These are phyloP conservation scores for Eupithecia tripunctaria DNA, from an alignment of 2,888 invertebrate genomes.

Conservation along the genomic window DNA sequence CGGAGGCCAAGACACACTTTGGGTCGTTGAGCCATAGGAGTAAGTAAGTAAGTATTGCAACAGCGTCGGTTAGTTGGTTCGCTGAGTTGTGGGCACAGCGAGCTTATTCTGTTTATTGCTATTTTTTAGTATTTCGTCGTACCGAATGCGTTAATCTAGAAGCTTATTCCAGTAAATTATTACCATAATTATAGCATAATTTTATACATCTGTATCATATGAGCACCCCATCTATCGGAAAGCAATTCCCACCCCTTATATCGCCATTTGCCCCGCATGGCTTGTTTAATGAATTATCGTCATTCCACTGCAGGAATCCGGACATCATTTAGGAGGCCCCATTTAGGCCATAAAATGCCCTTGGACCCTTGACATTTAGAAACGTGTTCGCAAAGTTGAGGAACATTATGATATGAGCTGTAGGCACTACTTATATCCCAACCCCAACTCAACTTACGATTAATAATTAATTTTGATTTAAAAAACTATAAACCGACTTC, in stretches of 20 bases:
- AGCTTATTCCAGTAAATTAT: background rate
- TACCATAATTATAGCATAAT: background rate
- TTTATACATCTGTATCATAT: background rate
- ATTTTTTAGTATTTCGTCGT: no score
- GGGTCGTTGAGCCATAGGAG: no score
- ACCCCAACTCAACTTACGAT: no score
- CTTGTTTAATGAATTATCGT: slow-evolving; percentile 46
- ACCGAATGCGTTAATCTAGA: background rate
- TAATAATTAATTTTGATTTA: no score
- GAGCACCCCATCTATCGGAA: slow-evolving; percentile 38
- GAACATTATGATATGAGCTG: background rate
- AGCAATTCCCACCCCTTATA: slow-evolving; percentile 53
- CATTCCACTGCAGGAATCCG: slow-evolving; percentile 40
- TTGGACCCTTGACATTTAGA: slow-evolving; percentile 44
- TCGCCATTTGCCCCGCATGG: slow-evolving; percentile 50
- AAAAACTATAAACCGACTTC: no score
- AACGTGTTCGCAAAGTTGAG: slow-evolving; percentile 9
- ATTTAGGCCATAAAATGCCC: slow-evolving; percentile 41
- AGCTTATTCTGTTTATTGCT: no score
- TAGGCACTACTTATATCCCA: background rate
- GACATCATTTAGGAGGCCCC: slow-evolving; percentile 36
- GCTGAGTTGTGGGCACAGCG: no score
- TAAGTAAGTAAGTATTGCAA: slow-evolving; percentile 1
- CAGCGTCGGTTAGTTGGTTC: background rate
- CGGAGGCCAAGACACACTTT: no score